phyloP scores from a whole-genome alignment of 1,140 invertebrate genomes.

The Oreohelix idahoensis region DNA sequence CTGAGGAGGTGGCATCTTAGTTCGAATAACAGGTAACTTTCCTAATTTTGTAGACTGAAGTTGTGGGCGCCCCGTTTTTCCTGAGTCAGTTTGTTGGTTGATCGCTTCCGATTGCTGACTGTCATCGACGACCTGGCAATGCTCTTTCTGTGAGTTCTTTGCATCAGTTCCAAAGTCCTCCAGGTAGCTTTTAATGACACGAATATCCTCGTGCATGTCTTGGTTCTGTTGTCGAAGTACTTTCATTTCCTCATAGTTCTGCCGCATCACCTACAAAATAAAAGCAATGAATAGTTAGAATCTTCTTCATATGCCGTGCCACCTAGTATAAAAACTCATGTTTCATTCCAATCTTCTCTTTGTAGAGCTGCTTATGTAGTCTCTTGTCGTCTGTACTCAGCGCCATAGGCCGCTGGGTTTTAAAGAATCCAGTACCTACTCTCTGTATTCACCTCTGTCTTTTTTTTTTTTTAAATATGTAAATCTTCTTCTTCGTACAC shows the following conservation, averaged over 20 bases:
- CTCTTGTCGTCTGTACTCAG: no score
- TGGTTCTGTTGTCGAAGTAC: constrained; percentile 59
- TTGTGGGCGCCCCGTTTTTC: neutral
- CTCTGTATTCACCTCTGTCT: no score
- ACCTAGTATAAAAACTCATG: no score
- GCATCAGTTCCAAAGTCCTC: constrained; percentile 18
- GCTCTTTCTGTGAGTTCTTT: neutral
- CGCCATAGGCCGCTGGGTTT: no score
- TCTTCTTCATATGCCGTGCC: no score
- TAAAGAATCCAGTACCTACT: no score
- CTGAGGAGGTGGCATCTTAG: neutral
- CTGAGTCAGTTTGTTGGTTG: neutral
- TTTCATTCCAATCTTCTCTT: no score
- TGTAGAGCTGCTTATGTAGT: no score
- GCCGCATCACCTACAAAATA: constrained; percentile 50
- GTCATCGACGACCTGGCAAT: neutral
- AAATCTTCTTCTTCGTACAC: no score
- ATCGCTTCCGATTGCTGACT: neutral
- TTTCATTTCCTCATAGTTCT: constrained; percentile 64
- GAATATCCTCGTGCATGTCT: constrained; percentile 60
- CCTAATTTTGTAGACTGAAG: neutral
- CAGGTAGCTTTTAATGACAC: constrained; percentile 60
- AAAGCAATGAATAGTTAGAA: no score
- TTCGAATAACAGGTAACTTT: neutral
- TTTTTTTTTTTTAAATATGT: no score